Conservation (phyloP, 2,888 invertebrate species). For the Hedya salicella region DNA sequence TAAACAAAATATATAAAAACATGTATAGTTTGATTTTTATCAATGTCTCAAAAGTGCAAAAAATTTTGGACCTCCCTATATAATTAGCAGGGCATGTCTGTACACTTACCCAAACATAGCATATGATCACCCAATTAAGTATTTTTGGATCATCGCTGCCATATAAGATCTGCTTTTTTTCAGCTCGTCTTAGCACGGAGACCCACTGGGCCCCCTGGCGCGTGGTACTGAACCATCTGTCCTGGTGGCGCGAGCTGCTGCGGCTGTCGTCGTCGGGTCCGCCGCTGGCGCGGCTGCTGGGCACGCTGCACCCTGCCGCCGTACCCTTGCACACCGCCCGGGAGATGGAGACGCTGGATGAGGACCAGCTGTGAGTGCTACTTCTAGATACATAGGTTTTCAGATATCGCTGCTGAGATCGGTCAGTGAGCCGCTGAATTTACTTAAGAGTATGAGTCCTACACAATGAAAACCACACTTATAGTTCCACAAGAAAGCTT, state of each 20-base stretch:
- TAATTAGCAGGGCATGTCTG: no score
- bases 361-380: constrained; percentile 67
- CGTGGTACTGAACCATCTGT: constrained; percentile 90
- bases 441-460: no score
- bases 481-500: no score
- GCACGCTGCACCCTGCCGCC: constrained; percentile 59
- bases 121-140: no score
- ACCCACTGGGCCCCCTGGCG: constrained; percentile 94
- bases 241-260: constrained; percentile 89
- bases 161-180: background rate
- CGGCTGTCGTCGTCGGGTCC: constrained; percentile 90
- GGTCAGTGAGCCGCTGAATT: no score
- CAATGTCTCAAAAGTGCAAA: no score
- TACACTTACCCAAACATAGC: no score
- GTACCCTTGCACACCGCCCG: constrained; percentile 55
- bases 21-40: no score
- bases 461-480: no score
- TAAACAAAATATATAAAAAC: no score
- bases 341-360: constrained; percentile 56
- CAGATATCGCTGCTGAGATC: background rate
- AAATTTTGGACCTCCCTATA: no score
- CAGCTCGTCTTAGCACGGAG: constrained; percentile 83
- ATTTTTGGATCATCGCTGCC: no score
- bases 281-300: constrained; percentile 78
- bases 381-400: background rate